Base-by-base conservation (phyloP, 1,140 invertebrate species). In the Elymnias hypermnestra region DNA sequence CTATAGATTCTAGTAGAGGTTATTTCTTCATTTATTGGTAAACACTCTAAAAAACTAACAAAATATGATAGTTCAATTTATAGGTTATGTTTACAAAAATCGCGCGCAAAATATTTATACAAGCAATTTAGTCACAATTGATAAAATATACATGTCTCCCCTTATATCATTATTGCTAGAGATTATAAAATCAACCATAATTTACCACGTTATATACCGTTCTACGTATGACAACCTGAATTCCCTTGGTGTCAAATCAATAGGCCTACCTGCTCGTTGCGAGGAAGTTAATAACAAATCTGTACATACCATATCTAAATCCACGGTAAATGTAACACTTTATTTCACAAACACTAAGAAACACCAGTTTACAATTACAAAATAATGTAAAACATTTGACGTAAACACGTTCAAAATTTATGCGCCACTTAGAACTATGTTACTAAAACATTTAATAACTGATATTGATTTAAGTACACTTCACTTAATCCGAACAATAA, bases 351-450 rank as follows among this genome's bases (percentile, higher is more conserved):
- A 53, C 60, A 66, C 54, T 48, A 13, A 31, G 48, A 55, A 50
- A 43, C 40, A 61, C 44, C 54, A 70, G 55, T 62, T 59, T 26
- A 47, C 35, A 25, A 41, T 39, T 53, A 65, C 54, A 57, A 64
- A 69, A 73, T 63, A 62, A 48, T 63, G 58, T 53, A 62, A 72
- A 74, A 72, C 63, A 68, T 70, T 68, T 62, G 64, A 76, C 68
- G 72, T 81, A 81, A 81, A 79, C 79, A 83, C 65, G 69, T 72
- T 72, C 67, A 62, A 48, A 53, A 26, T 44, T 44, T 40, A 26
- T 38, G 36, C 15, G 22, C 40, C 13, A 49, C 46, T 39, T 21
- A 13, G 38, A 35, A 8, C 2, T 17, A 44, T 39, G 9, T 10
- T 10, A 21, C 33, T 41, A 13, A 36, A 12, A 26, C 17, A 21